Base-by-base conservation (phyloP, 2,113 vertebrate species). In the Megatriorchis doriae region DNA sequence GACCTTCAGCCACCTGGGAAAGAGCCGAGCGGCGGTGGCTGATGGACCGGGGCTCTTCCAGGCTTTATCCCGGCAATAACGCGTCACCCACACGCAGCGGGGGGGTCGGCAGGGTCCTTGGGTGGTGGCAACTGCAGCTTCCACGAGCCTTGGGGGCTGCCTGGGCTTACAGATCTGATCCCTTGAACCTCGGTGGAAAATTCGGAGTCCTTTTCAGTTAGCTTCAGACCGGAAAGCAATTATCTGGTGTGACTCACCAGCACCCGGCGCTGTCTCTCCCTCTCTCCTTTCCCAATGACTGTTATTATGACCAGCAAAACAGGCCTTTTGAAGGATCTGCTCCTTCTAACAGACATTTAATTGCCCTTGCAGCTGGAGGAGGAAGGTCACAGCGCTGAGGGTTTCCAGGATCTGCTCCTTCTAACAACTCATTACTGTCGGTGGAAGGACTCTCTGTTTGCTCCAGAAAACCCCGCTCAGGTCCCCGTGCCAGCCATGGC, bases 41-140 rank as follows among this genome's bases (percentile, higher is more conserved):
- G 7, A 11, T 3, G 63, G 53, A 25, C 18, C 36, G 4, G 6
- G 50, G 45, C 31, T 50, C 63, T 40, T 20, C 4, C 3, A 5
- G 47, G 42, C 53, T 61, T 38, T 2, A 8, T 15, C 85, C 85
- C 45, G 7, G 53, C 20, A 3, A 6, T 7, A 23, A 29, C 7
- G 3, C 2, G 4, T 25, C 11, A 1, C 13, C 40, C 61, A 5
- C 29, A 2, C 1, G 4, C 61, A 18, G 3, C 0, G 2, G 31
- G 10, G 29, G 1, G 18, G n/a, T 4, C 21, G 8, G 36, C 13
- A 9, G 40, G 16, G 27, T 50, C 38, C 47, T 22, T 1, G 34
- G 34, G 40, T 19, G 19, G n/a, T 15, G 58, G 42, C 40, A 34
- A 6, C 19, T 2, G 65, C 65, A 58, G 34, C 75, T 38, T 4